phyloP scores from a whole-genome alignment of 35 echinoderm and acorn worm genomes.

The Lytechinus pictus region DNA sequence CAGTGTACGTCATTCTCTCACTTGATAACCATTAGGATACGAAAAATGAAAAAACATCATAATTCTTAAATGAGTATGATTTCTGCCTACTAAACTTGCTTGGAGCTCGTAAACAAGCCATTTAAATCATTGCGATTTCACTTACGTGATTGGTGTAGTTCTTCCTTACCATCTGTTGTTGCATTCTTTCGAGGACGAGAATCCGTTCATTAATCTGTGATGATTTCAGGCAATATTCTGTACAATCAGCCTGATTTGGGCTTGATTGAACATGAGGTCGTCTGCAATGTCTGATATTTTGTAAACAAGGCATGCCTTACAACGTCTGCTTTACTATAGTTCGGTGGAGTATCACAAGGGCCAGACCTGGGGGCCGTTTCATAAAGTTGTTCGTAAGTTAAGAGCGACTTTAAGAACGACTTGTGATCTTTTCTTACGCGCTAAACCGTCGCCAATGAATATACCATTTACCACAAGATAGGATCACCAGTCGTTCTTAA shows the following conservation, averaged over 20 bases:
- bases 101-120: background rate
- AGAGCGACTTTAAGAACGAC: too few relatives aligned
- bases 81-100: background rate
- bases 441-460: too few relatives aligned
- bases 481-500: too few relatives aligned
- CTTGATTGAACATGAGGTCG: background rate
- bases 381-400: too few relatives aligned
- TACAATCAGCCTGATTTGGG: background rate
- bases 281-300: background rate
- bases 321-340: background rate
- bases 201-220: background rate
- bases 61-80: background rate
- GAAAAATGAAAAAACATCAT: background rate
- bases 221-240: background rate
- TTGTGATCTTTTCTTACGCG: too few relatives aligned
- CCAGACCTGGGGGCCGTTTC: too few relatives aligned
- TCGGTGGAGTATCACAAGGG: too few relatives aligned
- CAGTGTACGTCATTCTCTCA: background rate
- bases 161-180: background rate
- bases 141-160: background rate
- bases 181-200: background rate
- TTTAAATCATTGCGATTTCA: background rate
- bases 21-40: background rate
- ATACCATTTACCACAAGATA: too few relatives aligned
- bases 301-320: background rate